Conservation (phyloP, 2,113 vertebrate genomes). For the Ailurus styani region DNA sequence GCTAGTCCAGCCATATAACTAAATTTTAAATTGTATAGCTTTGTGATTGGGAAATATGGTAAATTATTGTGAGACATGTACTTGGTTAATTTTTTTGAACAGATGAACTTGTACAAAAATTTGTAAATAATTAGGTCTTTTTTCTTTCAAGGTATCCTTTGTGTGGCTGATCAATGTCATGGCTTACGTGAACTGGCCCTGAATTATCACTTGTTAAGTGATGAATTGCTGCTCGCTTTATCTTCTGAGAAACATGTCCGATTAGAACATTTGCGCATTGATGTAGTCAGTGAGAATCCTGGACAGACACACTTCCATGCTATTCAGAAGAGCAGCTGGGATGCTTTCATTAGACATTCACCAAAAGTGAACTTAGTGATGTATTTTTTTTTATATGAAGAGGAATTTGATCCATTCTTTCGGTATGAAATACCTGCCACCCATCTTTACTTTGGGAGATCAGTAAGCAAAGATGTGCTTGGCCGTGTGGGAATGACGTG, state of each 20-base stretch:
- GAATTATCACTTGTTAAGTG: constrained; percentile 94
- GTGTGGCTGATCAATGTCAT: constrained; percentile 95
- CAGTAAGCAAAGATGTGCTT: constrained; percentile 96
- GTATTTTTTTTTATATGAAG: constrained; percentile 98
- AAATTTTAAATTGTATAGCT: neutral
- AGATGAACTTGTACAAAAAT: neutral
- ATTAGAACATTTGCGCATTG: constrained; percentile 95
- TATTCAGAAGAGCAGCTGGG: constrained; percentile 98
- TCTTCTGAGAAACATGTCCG: constrained; percentile 97
- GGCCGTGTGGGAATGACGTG: constrained; percentile 96
- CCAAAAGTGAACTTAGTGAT: constrained; percentile 98
- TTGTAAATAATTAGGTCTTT: constrained; percentile 29
- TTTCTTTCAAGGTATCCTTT: constrained; percentile 83
- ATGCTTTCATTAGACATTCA: constrained; percentile 96
- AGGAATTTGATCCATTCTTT: constrained; percentile 97
- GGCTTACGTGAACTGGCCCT: constrained; percentile 94
- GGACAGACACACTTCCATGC: constrained; percentile 94
- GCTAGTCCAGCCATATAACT: neutral
- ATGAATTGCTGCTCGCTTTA: constrained; percentile 94
- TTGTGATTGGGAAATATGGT: neutral
- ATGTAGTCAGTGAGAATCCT: constrained; percentile 97
- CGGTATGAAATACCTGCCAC: constrained; percentile 95
- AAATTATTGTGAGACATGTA: neutral
- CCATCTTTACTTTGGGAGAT: constrained; percentile 97
- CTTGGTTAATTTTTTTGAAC: neutral